Conservation (phyloP, 1,140 invertebrate species). For the Saccostrea glomerata region DNA sequence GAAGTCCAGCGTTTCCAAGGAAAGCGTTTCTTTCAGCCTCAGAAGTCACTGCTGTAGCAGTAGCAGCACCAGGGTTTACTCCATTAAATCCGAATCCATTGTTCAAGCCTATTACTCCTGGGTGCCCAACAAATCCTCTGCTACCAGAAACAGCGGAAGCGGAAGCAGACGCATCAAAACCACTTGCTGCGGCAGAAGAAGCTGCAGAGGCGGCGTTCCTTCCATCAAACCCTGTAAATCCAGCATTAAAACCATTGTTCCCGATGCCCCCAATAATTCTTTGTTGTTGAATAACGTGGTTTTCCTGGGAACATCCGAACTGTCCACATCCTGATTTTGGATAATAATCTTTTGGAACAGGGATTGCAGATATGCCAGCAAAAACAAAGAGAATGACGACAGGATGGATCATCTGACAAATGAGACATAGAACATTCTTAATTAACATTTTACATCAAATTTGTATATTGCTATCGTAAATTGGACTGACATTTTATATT, state of each 20-base stretch:
- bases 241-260: background rate
- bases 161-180: background rate
- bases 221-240: background rate
- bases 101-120: background rate
- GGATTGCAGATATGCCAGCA: background rate
- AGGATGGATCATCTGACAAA: background rate
- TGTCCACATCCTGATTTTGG: background rate
- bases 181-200: background rate
- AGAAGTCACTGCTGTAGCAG: background rate
- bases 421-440: background rate
- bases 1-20: background rate
- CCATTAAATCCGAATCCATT: background rate
- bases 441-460: background rate
- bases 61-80: constrained; percentile 5
- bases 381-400: background rate
- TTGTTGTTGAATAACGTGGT: background rate
- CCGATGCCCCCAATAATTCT: background rate
- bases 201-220: background rate
- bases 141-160: background rate
- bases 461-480: background rate
- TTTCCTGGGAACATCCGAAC: background rate
- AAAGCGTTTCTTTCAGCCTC: background rate
- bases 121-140: background rate
- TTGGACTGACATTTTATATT: background rate
- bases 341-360: background rate